These are phyloP conservation scores for Brachionus paranguensis DNA, from an alignment of 1,140 invertebrate species.

Conservation along the genomic window DNA sequence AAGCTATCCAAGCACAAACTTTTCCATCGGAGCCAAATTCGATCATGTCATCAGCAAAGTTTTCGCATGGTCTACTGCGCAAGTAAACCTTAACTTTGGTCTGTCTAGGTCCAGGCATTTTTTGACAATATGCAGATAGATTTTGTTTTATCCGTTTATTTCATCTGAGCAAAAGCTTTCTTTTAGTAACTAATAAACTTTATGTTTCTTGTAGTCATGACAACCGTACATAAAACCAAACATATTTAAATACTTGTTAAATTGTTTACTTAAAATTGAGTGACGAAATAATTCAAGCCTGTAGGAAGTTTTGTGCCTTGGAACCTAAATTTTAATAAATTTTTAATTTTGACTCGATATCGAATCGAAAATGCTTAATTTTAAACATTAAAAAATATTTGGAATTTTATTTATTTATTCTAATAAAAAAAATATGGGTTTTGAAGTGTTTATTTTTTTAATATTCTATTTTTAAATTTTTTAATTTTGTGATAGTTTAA, in stretches of 20 bases:
- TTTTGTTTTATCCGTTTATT: neutral
- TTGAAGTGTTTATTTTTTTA: too few relatives aligned
- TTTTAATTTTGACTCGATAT: neutral
- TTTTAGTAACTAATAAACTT: neutral
- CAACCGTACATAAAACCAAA: neutral
- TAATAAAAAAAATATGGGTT: too few relatives aligned
- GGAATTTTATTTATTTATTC: too few relatives aligned
- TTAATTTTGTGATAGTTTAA: too few relatives aligned
- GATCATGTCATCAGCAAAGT: constrained; percentile 52
- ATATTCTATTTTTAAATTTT: too few relatives aligned
- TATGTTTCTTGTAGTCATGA: neutral
- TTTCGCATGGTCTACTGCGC: constrained; percentile 50
- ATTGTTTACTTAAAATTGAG: neutral
- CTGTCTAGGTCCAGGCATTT: neutral
- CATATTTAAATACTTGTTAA: neutral
- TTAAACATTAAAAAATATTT: neutral
- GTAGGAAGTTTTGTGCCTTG: neutral
- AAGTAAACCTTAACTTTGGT: constrained; percentile 52
- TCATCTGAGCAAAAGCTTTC: neutral
- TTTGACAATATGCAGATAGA: neutral
- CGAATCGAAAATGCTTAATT: neutral
- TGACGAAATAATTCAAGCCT: neutral
- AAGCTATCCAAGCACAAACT: neutral
- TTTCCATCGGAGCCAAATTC: constrained; percentile 48
- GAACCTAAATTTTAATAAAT: neutral